These are phyloP conservation scores for Elephantulus edwardii DNA, from an alignment of 2,113 vertebrate genomes.

Conservation along the genomic window DNA sequence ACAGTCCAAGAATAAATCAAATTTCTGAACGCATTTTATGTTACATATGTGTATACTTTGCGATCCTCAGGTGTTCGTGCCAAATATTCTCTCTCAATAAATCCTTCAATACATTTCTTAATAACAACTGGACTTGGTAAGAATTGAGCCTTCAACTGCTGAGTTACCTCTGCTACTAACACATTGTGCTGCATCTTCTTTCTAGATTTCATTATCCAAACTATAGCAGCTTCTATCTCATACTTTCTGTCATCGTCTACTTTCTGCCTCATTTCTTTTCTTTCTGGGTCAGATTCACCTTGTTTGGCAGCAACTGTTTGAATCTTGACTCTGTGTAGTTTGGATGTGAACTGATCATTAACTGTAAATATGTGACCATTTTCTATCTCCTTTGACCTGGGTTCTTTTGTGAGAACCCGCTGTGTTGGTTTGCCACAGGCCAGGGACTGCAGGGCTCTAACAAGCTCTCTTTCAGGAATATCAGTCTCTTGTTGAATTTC, in stretches of 20 bases:
- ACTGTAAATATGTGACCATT: slow-evolving; percentile 98
- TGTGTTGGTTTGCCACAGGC: slow-evolving; percentile 98
- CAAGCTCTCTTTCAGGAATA: slow-evolving; percentile 94
- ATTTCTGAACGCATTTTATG: slow-evolving; percentile 89
- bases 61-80: slow-evolving; percentile 98
- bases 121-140: slow-evolving; percentile 98
- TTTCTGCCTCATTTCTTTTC: slow-evolving; percentile 98
- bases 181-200: slow-evolving; percentile 99
- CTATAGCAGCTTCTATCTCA: slow-evolving; percentile 98
- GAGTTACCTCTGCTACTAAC: slow-evolving; percentile 98
- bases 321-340: slow-evolving; percentile 99
- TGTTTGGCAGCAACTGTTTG: slow-evolving; percentile 99
- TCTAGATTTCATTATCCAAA: slow-evolving; percentile 98
- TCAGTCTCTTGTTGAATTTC: slow-evolving; percentile 99
- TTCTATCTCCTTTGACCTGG: slow-evolving; percentile 98
- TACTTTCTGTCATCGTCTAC: slow-evolving; percentile 99
- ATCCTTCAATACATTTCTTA: slow-evolving; percentile 99
- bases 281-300: slow-evolving; percentile 97
- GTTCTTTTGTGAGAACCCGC: slow-evolving; percentile 96
- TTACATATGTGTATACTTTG: slow-evolving; percentile 99
- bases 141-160: slow-evolving; percentile 96
- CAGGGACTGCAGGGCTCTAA: slow-evolving; percentile 95
- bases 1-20: slow-evolving; percentile 92
- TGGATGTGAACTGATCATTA: slow-evolving; percentile 98
- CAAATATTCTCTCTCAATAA: slow-evolving; percentile 99